Percentiles rank a stretch among this genome's conserved stretches.
Evolutionary conservation across 2,797 vertebrate genomes (phyloP).

Genomic region (Falco concolor): DNA sequence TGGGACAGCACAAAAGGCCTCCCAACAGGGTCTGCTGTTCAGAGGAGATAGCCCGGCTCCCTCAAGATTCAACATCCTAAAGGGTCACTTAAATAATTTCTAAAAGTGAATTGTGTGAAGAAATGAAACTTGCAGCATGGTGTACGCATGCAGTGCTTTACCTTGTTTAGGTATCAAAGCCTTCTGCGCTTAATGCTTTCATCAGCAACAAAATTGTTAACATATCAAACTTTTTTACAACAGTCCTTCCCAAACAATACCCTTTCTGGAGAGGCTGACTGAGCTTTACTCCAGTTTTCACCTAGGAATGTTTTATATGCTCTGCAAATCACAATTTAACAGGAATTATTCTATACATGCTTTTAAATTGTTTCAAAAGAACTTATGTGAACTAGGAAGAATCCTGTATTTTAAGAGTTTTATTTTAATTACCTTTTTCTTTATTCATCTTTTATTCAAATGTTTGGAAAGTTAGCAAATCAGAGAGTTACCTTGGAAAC

Average conservation of each 20-base stretch:
- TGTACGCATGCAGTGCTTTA: not conserved
- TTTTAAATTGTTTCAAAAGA: not conserved
- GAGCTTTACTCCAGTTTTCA: not conserved
- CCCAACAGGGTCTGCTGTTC: not conserved
- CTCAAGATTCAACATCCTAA: not conserved
- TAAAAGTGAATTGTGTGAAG: not conserved
- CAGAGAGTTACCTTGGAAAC: not conserved
- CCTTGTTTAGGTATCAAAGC: not conserved
- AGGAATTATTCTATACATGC: not conserved
- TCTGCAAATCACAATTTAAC: not conserved
- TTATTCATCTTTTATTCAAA: not conserved
- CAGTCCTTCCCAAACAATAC: not conserved
- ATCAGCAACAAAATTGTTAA: not conserved
- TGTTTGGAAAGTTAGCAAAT: not conserved
- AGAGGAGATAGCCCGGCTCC: not conserved
- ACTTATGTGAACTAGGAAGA: not conserved
- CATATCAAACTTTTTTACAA: not conserved
- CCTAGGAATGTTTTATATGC: not conserved
- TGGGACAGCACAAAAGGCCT: not conserved
- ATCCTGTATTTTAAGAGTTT: not conserved
- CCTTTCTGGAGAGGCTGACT: not conserved
- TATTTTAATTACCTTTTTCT: not conserved
- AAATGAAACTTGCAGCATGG: not conserved
- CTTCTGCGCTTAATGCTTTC: not conserved
- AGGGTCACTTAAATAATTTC: not conserved